Percentiles rank a stretch among this genome's conserved stretches.
These are phyloP conservation scores for Myotis lucifugus DNA, from an alignment of 2,113 vertebrate species.

Conservation along the genomic window DNA sequence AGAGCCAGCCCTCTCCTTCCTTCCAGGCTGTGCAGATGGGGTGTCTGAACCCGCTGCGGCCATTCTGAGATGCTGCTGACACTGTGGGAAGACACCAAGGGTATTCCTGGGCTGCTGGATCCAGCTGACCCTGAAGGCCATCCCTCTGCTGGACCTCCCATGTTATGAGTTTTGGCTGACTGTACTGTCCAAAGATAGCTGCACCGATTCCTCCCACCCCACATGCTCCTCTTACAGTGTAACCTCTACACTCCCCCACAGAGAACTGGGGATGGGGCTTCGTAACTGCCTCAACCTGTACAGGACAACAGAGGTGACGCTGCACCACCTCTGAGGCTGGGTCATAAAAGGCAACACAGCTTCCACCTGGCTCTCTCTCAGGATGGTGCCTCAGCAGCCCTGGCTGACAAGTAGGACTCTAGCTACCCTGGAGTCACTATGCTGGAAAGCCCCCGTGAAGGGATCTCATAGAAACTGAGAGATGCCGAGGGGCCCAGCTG, in stretches of 20 bases:
- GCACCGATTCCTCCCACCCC: neutral
- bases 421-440: neutral
- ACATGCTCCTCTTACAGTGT: neutral
- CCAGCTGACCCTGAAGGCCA: neutral
- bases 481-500: neutral
- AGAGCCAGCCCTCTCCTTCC: neutral
- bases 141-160: neutral
- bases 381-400: neutral
- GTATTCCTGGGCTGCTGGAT: neutral
- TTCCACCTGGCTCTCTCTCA: neutral
- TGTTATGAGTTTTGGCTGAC: neutral
- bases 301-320: neutral
- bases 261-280: neutral
- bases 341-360: neutral
- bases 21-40: neutral
- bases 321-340: neutral
- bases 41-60: neutral
- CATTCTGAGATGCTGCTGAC: neutral
- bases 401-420: neutral
- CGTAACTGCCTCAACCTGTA: neutral
- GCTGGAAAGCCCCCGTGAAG: too few relatives aligned
- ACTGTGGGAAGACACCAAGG: neutral
- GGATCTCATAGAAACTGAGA: neutral
- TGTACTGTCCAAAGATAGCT: neutral
- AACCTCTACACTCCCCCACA: rapidly evolving